Percentiles rank a stretch among this genome's conserved stretches.
Conservation (phyloP, 2,113 vertebrate species). For the Trinectes maculatus region DNA sequence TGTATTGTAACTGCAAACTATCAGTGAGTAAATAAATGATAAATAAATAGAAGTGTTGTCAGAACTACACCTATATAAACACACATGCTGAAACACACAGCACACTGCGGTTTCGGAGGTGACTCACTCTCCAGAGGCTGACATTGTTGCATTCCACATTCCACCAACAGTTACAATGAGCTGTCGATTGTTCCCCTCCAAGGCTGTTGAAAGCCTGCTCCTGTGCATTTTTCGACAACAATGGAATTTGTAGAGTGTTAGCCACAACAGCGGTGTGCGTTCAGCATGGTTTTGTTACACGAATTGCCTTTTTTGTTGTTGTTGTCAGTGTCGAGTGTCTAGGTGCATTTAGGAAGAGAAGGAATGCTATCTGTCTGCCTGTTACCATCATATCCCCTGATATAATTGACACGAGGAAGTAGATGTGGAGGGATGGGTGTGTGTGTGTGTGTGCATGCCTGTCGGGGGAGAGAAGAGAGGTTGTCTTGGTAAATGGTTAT, state of each 20-base stretch:
- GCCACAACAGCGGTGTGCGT: constrained; percentile 23
- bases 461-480: constrained; percentile 43
- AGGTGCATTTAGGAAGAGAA: constrained; percentile 53
- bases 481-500: constrained; percentile 67
- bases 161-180: constrained; percentile 65
- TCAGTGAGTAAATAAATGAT: constrained; percentile 22
- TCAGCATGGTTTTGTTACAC: constrained; percentile 26
- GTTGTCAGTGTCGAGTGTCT: constrained; percentile 27
- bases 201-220: constrained; percentile 68
- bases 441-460: constrained; percentile 28
- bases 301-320: constrained; percentile 18
- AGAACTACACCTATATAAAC: constrained; percentile 34
- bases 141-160: constrained; percentile 78
- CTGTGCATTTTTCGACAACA: constrained; percentile 54
- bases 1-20: not conserved
- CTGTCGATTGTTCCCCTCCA: constrained; percentile 65
- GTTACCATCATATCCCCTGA: constrained; percentile 20
- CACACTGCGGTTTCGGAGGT: constrained; percentile 63
- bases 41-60: constrained; percentile 18
- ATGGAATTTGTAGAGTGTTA: constrained; percentile 51
- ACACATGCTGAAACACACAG: constrained; percentile 25
- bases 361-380: constrained; percentile 54
- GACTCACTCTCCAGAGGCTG: constrained; percentile 73
- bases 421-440: constrained; percentile 25
- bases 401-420: constrained; percentile 62